Percentiles rank a stretch among this genome's conserved stretches.
These are phyloP conservation scores for Hoplodrina blanda DNA, from an alignment of 2,888 invertebrate genomes.

Conservation along the genomic window DNA sequence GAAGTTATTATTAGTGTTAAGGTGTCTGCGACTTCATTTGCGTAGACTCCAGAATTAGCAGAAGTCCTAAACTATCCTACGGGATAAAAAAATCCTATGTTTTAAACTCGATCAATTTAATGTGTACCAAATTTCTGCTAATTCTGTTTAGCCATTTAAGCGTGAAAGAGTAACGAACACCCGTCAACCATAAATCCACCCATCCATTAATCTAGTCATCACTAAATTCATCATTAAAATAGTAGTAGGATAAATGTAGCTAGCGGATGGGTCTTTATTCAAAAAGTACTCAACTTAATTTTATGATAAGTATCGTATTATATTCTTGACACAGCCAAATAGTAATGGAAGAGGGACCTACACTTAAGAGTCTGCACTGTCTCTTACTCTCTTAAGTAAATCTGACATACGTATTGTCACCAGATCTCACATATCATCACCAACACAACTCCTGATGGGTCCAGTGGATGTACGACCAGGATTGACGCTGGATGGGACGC, in stretches of 20 bases:
- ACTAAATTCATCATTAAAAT: too few relatives aligned
- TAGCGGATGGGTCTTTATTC: neutral
- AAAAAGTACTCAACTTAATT: neutral
- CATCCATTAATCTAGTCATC: too few relatives aligned
- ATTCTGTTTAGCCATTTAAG: too few relatives aligned
- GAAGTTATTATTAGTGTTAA: neutral
- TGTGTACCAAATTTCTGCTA: too few relatives aligned
- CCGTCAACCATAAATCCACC: too few relatives aligned
- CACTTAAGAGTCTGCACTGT: neutral
- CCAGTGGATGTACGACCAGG: conserved; percentile 85
- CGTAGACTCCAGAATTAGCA: too few relatives aligned
- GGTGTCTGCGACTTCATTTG: too few relatives aligned
- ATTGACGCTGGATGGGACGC: conserved; percentile 82
- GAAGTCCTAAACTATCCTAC: too few relatives aligned
- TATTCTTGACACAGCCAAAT: neutral
- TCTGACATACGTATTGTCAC: neutral
- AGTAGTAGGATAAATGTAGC: neutral
- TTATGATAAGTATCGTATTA: too few relatives aligned
- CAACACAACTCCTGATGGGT: conserved; percentile 87
- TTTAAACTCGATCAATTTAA: neutral
- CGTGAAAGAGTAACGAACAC: too few relatives aligned
- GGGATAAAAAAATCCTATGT: too few relatives aligned
- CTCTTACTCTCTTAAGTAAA: neutral
- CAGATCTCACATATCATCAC: conserved; percentile 89
- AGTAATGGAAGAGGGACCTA: neutral